Base-by-base conservation (phyloP, 1,140 invertebrate species). In the Drosophila biarmipes region DNA sequence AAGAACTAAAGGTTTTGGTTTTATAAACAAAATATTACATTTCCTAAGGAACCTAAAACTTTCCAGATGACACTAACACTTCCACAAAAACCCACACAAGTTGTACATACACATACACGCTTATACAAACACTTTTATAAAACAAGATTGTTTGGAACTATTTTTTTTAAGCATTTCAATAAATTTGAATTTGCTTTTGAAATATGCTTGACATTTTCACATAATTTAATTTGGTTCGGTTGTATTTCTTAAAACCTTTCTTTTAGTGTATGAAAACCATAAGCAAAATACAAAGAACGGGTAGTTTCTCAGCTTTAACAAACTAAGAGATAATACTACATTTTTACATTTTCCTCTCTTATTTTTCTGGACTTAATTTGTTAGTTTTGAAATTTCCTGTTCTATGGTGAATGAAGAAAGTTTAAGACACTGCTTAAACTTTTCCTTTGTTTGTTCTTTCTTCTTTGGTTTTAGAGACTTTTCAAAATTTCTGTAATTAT, bases 401-500 rank as follows among this genome's bases (percentile, higher is more conserved):
- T 42, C 6, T 55, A 35, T 66, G 14, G 6, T 42, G 46, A 49
- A 49, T 31, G 8, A 49, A 11, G 27, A 31, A 17, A 49, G 46
- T 49, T 49, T 49, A 49, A 29, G 27, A 31, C 24, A 49, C 46
- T 49, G 12, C 42, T 59, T 45, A 51, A 24, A n/a, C 17, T 12
- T 29, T 8, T 40, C 48, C 49, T 48, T 27, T 10, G 37, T 46
- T 37, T 75, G 75, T 87, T 49, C 58, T 37, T 59, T 80, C 74
- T 73, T 34, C 45, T 53, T 80, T 76, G 59, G 66, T 78, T 68
- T 73, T 85, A 85, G 80, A 19, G 46, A 57, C 31, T 66, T 77
- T 77, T 85, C 66, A 56, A 77, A 85, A 74, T 24, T 69, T 72
- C 19, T 73, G 35, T 78, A 76, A 40, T 15, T 35, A 45, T 73